Percentiles rank a stretch among this genome's conserved stretches.
phyloP scores from a whole-genome alignment of 2,797 vertebrate genomes.

The Pristis pectinata region DNA sequence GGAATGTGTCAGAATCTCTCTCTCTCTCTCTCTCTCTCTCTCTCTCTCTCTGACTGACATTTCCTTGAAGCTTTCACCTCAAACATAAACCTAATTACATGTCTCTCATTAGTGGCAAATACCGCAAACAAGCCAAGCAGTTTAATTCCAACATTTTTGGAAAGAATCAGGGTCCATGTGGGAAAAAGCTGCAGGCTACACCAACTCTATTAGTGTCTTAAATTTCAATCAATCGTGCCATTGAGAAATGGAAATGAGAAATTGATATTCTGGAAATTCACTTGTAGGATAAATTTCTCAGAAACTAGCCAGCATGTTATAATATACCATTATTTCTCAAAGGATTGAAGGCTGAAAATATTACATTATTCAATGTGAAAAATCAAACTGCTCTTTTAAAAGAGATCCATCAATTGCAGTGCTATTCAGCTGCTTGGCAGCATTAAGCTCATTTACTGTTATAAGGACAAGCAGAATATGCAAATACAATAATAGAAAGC shows the following conservation, averaged over 20 bases:
- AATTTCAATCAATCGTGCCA: constrained; percentile 56
- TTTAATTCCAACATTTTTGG: constrained; percentile 45
- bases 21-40: too few species aligned
- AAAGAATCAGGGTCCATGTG: constrained; percentile 36
- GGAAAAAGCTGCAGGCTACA: constrained; percentile 35
- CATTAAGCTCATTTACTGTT: neutral
- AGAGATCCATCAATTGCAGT: neutral
- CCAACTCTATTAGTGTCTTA: constrained; percentile 54
- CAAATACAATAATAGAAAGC: neutral
- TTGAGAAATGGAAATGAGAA: constrained; percentile 51
- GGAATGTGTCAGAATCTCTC: neutral
- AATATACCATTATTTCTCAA: neutral
- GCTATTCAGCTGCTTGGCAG: constrained; percentile 1
- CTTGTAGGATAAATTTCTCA: constrained; percentile 31
- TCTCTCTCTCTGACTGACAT: constrained; percentile 10
- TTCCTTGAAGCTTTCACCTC: neutral
- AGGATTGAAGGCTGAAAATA: constrained; percentile 22
- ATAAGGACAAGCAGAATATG: constrained; percentile 4
- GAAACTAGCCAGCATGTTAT: neutral
- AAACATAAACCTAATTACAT: constrained; percentile 37
- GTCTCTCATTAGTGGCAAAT: constrained; percentile 60
- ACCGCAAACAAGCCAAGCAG: constrained; percentile 51
- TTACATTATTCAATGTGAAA: neutral
- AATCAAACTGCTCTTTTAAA: constrained; percentile 6
- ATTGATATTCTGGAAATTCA: constrained; percentile 47